These are phyloP conservation scores for Oceanites oceanicus DNA, from an alignment of 2,113 vertebrate genomes.

Conservation along the genomic window DNA sequence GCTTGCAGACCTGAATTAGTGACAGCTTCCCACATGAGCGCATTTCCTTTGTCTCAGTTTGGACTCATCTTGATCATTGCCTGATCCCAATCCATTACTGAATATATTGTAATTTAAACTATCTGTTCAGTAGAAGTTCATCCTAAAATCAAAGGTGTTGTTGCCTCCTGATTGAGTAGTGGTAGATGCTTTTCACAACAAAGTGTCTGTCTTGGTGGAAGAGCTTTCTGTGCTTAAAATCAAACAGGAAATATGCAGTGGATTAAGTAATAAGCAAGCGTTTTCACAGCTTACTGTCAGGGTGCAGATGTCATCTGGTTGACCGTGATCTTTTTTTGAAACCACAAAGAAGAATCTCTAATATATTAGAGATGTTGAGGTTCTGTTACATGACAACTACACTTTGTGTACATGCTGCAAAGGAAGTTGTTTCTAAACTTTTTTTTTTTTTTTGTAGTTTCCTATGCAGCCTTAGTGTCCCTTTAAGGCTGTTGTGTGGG, in stretches of 20 bases:
- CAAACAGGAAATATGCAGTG: background rate
- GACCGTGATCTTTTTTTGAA: background rate
- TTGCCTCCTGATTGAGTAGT: background rate
- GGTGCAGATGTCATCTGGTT: background rate
- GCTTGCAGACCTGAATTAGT: background rate
- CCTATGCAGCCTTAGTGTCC: background rate
- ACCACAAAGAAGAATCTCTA: background rate
- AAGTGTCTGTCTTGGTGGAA: background rate
- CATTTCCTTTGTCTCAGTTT: background rate
- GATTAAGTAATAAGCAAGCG: background rate
- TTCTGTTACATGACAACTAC: background rate
- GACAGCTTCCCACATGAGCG: background rate
- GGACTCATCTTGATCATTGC: background rate
- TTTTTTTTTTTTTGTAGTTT: background rate
- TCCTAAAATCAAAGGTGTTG: background rate
- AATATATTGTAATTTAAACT: background rate
- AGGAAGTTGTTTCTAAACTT: background rate
- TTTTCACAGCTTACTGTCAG: background rate
- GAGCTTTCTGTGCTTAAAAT: background rate
- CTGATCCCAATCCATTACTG: background rate
- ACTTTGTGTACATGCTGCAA: background rate
- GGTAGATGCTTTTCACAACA: background rate
- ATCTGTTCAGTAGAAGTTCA: background rate
- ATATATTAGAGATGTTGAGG: background rate
- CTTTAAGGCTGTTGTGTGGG: conserved; percentile 55